Conservation (phyloP, 2,888 invertebrate genomes). For the Gortyna flavago region DNA sequence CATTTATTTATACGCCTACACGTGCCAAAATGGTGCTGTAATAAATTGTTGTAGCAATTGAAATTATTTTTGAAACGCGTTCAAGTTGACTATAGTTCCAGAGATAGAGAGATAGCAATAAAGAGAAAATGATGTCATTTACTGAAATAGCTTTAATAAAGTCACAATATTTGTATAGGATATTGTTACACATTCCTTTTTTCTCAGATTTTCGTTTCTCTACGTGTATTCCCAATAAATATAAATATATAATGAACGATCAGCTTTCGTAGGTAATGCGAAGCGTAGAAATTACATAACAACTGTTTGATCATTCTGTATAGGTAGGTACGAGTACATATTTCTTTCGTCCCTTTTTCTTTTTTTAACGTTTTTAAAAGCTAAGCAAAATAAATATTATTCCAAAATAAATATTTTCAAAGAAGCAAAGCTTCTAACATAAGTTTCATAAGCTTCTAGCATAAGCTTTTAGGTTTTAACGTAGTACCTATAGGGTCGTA, state of each 20-base stretch:
- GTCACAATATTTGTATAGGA: neutral
- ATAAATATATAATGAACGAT: conserved; percentile 1
- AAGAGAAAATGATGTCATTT: conserved; percentile 3
- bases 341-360: neutral
- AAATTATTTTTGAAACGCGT: conserved; percentile 22
- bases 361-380: neutral
- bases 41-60: conserved; percentile 15
- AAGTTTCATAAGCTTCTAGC: too few species aligned
- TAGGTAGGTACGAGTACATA: too few species aligned
- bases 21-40: neutral
- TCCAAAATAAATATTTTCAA: too few species aligned
- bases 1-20: conserved; percentile 11
- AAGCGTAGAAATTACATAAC: conserved; percentile 11
- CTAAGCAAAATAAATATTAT: too few species aligned
- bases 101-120: neutral
- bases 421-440: too few species aligned
- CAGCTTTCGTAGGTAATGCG: conserved; percentile 3
- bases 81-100: conserved; percentile 13
- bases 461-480: neutral
- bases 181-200: conserved; percentile 6
- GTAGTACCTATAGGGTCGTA: neutral
- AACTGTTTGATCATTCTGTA: conserved; percentile 29
- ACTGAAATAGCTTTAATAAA: conserved; percentile 15
- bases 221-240: neutral
- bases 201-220: neutral